These are phyloP conservation scores for Forficula auricularia DNA, from an alignment of 1,140 invertebrate species.

Conservation along the genomic window DNA sequence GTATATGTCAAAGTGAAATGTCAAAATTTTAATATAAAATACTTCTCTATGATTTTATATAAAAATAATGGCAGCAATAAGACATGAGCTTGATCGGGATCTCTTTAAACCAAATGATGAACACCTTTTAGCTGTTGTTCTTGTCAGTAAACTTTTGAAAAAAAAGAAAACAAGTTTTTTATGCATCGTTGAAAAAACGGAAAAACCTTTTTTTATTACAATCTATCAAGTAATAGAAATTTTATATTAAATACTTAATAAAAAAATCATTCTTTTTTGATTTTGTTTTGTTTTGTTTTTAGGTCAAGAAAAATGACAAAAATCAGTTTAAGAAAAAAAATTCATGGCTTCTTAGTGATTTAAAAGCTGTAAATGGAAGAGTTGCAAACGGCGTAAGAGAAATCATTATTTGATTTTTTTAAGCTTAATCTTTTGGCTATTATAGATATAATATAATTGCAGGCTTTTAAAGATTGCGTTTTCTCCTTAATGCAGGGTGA, in stretches of 20 bases:
- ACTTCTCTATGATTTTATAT: too few species aligned
- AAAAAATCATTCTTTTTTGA: constrained; percentile 2
- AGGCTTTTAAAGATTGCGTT: too few species aligned
- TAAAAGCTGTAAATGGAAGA: constrained; percentile 65
- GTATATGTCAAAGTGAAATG: too few species aligned
- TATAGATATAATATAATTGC: too few species aligned
- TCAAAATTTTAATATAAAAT: too few species aligned
- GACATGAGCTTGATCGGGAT: constrained; percentile 59
- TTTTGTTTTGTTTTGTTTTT: constrained; percentile 18
- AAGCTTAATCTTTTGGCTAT: too few species aligned
- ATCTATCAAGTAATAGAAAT: constrained; percentile 40
- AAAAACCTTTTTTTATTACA: constrained; percentile 46
- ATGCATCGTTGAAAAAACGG: constrained; percentile 54
- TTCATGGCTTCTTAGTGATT: constrained; percentile 54
- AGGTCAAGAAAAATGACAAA: constrained; percentile 70
- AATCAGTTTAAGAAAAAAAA: constrained; percentile 61
- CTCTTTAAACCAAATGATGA: constrained; percentile 64
- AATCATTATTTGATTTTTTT: constrained; percentile 5
- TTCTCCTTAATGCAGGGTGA: too few species aligned
- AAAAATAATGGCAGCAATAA: constrained; percentile 38
- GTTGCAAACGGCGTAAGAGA: constrained; percentile 29
- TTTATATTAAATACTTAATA: neutral
- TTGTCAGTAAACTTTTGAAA: constrained; percentile 54
- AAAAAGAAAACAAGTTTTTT: constrained; percentile 65
- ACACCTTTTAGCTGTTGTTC: constrained; percentile 58